phyloP scores from a whole-genome alignment of 2,113 vertebrate genomes.

The Raphicerus campestris region DNA sequence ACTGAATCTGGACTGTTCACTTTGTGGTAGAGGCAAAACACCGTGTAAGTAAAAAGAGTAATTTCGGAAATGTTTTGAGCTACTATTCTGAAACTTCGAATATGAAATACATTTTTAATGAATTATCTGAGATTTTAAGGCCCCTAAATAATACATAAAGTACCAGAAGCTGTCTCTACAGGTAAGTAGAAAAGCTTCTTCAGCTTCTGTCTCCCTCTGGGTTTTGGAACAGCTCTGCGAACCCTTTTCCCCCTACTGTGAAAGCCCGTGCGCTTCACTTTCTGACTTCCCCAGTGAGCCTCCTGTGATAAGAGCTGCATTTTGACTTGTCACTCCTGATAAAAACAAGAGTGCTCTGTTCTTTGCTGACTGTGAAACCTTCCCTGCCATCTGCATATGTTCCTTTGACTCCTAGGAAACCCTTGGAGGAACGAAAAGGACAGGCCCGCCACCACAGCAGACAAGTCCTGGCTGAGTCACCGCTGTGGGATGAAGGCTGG shows the following conservation, averaged over 20 bases:
- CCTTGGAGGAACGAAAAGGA: conserved; percentile 44
- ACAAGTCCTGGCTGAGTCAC: background rate
- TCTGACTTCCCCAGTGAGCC: background rate
- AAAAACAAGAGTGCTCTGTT: background rate
- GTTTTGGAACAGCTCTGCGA: conserved; percentile 56
- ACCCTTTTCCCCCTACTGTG: conserved; percentile 46
- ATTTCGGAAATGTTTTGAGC: conserved; percentile 51
- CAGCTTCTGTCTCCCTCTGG: background rate
- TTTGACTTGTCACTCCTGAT: conserved; percentile 24
- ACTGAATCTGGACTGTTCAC: conserved; percentile 64
- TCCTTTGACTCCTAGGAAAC: conserved; percentile 57
- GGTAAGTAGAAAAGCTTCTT: conserved; percentile 47
- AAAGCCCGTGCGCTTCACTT: conserved; percentile 25
- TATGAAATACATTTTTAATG: conserved; percentile 55
- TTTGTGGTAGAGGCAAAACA: conserved; percentile 5
- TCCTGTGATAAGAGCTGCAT: conserved; percentile 50
- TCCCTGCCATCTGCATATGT: conserved; percentile 18
- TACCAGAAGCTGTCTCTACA: conserved; percentile 28
- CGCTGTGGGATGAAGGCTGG: conserved; percentile 19
- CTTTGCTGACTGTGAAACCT: background rate
- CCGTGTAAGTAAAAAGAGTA: conserved; percentile 52
- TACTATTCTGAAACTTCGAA: conserved; percentile 44
- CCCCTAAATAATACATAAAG: conserved; percentile 60
- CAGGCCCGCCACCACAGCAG: conserved; percentile 35
- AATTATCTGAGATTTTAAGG: conserved; percentile 66